Base-by-base conservation (phyloP, 2,113 vertebrate species). In the Syngnathus floridae region DNA sequence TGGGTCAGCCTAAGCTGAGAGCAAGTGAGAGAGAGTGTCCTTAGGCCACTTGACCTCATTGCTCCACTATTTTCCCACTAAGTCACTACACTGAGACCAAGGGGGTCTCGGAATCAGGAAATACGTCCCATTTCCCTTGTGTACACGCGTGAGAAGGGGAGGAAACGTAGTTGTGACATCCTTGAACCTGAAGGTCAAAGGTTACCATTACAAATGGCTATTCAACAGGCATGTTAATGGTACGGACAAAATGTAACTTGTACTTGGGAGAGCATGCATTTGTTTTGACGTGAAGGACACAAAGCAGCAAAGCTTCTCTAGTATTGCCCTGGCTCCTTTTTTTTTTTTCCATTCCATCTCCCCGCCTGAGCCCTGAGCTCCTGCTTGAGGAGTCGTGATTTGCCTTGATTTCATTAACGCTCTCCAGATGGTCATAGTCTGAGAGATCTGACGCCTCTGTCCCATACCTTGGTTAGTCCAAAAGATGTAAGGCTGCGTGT, bases 371-470 rank as follows among this genome's bases (percentile, higher is more conserved):
- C 69, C 72, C 61, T 62, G 71, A 76, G 76, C 73, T 73, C 66
- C 69, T 75, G 64, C 72, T 69, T 46, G 60, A 79, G 69, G 71
- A 82, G 82, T 87, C 75, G 26, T 74, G 81, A 86, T 84, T 80
- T 82, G 76, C 8, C 46, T 68, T 76, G 81, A 86, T 84, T 78
- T 66, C 75, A 84, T 85, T 83, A 85, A 78, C 83, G 67, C 82
- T 67, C 80, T 82, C 82, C 84, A 89, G 86, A 87, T 89, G 87
- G 83, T 86, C 73, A 13, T 65, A 71, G 79, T 61, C 43, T 19
- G 38, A 43, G 74, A 74, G 76, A 83, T 77, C 72, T 71, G 82
- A 86, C 73, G 81, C 80, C 59, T 80, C 70, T 57, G 72, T 78
- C 76, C 72, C 61, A 74, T 65, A 54, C 79, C 67, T 66, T 1